Base-by-base conservation (phyloP, 2,797 vertebrate genomes). In the Characodon lateralis region DNA sequence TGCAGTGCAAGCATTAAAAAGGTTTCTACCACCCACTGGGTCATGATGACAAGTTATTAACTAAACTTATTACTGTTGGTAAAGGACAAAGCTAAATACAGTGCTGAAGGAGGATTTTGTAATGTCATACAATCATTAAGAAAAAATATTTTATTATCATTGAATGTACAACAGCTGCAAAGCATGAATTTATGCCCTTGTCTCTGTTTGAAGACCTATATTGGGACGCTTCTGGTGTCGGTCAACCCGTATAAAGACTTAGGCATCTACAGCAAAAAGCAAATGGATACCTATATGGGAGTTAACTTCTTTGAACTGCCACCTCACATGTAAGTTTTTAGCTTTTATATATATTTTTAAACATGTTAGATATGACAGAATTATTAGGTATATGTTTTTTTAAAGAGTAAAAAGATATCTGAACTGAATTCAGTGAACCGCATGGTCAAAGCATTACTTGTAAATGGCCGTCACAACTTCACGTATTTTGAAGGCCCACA, bases 291-390 rank as follows among this genome's bases (percentile, higher is more conserved):
- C 13, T 99, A 99, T 79, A 97, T 97, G 95, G 97, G 97, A 6
- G 97, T 98, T 26, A 99, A 97, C 91, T 98, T 99, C 81, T 99
- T 98, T 82, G 98, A 99, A 83, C 95, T 99, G 71, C 98, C 98
- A 20, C 98, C 98, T 31, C 98, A 99, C 71, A 96, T 99, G 98
- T 99, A 88, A 96, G 97, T 56, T 50, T 75, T 14, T 63, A 66
- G 48, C 24, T 66, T n/a, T 16, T 68, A 5, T 68, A n/a, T 14
- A n/a, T 5, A 5, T 68, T 43, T 35, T n/a, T 6, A 43, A 68
- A n/a, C 12, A 68, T n/a, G 39, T 2, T 4, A 6, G 1, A 68
- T n/a, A 61, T 18, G n/a, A 0, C 0, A 61, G 28, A 55, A 55
- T 55, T 16, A 55, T 55, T 1, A 20, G 51, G 2, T 39, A 66